Evolutionary conservation across 1,140 invertebrate species (phyloP), one percentile per base, ranked within the genome.

Genomic region (Listronotus bonariensis): DNA sequence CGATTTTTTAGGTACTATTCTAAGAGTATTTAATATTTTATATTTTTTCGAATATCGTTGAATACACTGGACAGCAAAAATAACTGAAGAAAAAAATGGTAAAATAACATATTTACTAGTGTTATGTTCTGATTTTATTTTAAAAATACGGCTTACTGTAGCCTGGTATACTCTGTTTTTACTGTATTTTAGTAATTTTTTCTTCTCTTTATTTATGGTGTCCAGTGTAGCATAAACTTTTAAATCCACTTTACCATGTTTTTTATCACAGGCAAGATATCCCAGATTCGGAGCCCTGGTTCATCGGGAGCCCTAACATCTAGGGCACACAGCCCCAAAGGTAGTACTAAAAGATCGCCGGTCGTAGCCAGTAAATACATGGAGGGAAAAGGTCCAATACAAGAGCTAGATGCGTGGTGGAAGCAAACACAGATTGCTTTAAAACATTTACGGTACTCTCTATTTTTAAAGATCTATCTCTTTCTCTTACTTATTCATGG

Each of bases 221-320:
- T 26, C 20, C 20, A 26, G 20, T 26, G 20, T 26, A 26, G 5
- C 5, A 5, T 36, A 5, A 36, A 10, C 2, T 36, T 36, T 5
- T 5, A 5, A 36, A 5, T 36, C 8, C 2, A 45, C n/a, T 14
- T 6, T 4, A 11, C 8, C 4, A 7, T 14, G 0, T 14, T 45
- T 58, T 48, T 10, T 32, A 32, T 46, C 53, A n/a, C 18, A 57
- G 63, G 63, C 76, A 92, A 91, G 80, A 86, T 95, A 73, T 91
- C 89, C 57, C 89, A 92, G 79, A 93, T 94, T 87, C 86, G 91
- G 65, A 89, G 88, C 54, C 89, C 89, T 9, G 62, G 56, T 68
- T 68, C 20, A 68, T 72, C 53, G 68, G 65, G 49, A 3, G 20
- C 64, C 10, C 31, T 42, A 15, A 14, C 51, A 6, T 68, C 70